phyloP scores from a whole-genome alignment of 2,888 invertebrate species.

The Nomada lathburiana region DNA sequence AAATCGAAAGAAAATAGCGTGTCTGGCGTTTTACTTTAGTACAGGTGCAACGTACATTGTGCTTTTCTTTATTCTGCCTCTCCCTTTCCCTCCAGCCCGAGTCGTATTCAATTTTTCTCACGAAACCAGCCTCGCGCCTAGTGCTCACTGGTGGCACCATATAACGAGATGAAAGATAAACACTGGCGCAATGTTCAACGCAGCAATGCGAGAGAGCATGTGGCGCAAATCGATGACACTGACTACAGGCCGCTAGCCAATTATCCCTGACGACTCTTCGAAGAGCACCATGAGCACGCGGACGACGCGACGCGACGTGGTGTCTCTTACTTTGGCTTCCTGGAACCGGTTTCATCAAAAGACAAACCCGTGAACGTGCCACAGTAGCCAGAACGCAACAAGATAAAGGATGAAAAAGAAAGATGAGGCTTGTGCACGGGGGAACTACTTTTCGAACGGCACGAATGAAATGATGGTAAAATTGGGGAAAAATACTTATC shows the following conservation, averaged over 20 bases:
- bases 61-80: no score
- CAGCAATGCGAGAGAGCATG: constrained; percentile 72
- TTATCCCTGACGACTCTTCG: constrained; percentile 68
- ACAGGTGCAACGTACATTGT: not conserved
- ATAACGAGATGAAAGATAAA: constrained; percentile 71
- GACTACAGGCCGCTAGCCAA: constrained; percentile 58
- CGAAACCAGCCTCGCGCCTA: constrained; percentile 16
- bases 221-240: constrained; percentile 73
- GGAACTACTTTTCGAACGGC: constrained; percentile 21
- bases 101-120: constrained; percentile 24
- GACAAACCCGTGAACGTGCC: no score
- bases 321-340: not conserved
- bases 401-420: not conserved
- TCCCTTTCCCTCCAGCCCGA: not conserved
- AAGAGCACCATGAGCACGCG: constrained; percentile 47
- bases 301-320: not conserved
- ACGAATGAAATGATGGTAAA: no score
- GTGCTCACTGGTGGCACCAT: constrained; percentile 49
- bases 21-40: not conserved
- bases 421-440: constrained; percentile 16
- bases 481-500: no score
- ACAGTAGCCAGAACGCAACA: no score
- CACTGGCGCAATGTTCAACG: constrained; percentile 60
- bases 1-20: not conserved
- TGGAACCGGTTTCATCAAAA: constrained; percentile 33